These are phyloP conservation scores for Marcusenius ussheri DNA, from an alignment of 2,113 vertebrate species.

Conservation along the genomic window DNA sequence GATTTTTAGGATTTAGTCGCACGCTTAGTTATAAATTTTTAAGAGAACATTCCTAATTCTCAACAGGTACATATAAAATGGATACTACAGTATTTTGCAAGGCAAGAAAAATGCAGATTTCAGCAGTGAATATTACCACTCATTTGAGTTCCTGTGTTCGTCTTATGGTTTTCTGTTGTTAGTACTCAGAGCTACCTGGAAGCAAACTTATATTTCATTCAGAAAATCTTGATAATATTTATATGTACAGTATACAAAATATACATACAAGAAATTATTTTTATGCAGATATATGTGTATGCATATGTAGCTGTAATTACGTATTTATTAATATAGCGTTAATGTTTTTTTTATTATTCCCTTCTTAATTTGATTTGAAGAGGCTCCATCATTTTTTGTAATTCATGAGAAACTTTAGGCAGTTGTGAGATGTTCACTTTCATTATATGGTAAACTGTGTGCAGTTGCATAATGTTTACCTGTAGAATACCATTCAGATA, in stretches of 20 bases:
- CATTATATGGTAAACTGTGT: not conserved
- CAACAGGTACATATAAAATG: not conserved
- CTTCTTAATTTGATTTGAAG: not conserved
- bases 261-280: not conserved
- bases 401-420: not conserved
- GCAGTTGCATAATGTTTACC: not conserved
- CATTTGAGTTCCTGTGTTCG: not conserved
- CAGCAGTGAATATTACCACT: not conserved
- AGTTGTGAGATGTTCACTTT: not conserved
- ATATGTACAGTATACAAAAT: not conserved
- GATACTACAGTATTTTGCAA: not conserved
- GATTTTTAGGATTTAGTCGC: not conserved
- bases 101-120: not conserved
- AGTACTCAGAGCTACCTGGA: not conserved
- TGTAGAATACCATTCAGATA: not conserved
- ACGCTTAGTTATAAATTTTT: not conserved
- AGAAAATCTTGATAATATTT: not conserved
- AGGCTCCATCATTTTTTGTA: not conserved
- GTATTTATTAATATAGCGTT: not conserved
- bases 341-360: not conserved
- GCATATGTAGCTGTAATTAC: not conserved
- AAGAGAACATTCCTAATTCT: not conserved
- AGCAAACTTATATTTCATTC: not conserved
- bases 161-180: not conserved
- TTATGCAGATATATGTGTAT: not conserved